These are phyloP conservation scores for Plotosus lineatus DNA, from an alignment of 2,113 vertebrate species.

Conservation along the genomic window DNA sequence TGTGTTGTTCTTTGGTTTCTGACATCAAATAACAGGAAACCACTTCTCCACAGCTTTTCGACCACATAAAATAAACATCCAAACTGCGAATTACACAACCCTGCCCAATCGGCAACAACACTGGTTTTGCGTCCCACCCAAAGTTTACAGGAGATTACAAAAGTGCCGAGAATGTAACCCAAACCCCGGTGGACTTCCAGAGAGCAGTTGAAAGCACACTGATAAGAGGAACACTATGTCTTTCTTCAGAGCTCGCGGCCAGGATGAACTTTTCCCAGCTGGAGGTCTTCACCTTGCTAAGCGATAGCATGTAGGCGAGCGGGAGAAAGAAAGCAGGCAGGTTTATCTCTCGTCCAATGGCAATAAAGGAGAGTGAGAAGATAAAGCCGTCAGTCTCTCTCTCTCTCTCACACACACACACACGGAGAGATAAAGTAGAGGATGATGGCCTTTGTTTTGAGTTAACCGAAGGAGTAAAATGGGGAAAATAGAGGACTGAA, in stretches of 20 bases:
- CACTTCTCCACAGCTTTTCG: slow-evolving; percentile 5
- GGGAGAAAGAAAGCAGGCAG: slow-evolving; percentile 54
- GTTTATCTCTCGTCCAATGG: slow-evolving; percentile 58
- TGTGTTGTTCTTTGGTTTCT: background rate
- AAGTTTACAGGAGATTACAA: slow-evolving; percentile 38
- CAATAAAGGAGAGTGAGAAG: slow-evolving; percentile 66
- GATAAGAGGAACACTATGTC: slow-evolving; percentile 66
- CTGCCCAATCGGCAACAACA: background rate
- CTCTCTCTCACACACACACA: background rate
- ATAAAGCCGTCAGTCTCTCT: slow-evolving; percentile 56
- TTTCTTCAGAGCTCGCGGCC: slow-evolving; percentile 35
- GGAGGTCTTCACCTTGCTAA: slow-evolving; percentile 69
- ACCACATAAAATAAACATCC: slow-evolving; percentile 3
- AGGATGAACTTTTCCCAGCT: slow-evolving; percentile 55
- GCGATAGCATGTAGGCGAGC: slow-evolving; percentile 55
- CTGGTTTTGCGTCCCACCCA: slow-evolving; percentile 27
- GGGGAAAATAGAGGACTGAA: slow-evolving; percentile 33
- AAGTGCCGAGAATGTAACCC: background rate
- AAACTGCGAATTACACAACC: background rate
- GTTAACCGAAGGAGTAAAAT: background rate
- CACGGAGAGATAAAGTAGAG: slow-evolving; percentile 52
- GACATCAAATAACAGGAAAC: slow-evolving; percentile 34
- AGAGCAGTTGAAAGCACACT: slow-evolving; percentile 30
- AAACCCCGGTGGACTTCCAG: background rate
- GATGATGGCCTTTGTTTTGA: slow-evolving; percentile 54